These are phyloP conservation scores for Masnerella sp. DNA, from an alignment of 2,888 invertebrate species.

Conservation along the genomic window DNA sequence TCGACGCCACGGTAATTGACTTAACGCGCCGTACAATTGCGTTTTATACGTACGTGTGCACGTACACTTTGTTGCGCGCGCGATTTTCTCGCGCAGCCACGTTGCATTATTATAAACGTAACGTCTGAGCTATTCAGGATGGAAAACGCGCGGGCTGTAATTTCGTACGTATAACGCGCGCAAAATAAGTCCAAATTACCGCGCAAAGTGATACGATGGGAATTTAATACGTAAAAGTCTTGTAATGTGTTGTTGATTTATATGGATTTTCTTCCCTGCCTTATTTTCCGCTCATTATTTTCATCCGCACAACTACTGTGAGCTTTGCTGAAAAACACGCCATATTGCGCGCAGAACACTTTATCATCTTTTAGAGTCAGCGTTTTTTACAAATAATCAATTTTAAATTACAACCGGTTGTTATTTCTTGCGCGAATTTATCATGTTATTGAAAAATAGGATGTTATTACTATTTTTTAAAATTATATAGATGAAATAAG, in stretches of 20 bases:
- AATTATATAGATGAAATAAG: too few relatives aligned
- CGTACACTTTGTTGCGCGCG: slow-evolving; percentile 30
- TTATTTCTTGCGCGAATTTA: too few relatives aligned
- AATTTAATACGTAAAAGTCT: slow-evolving; percentile 51
- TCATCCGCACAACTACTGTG: slow-evolving; percentile 11
- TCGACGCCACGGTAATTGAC: slow-evolving; percentile 57
- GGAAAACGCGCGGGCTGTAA: slow-evolving; percentile 48
- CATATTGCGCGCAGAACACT: neutral
- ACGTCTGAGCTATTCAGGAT: slow-evolving; percentile 40
- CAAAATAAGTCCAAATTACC: slow-evolving; percentile 46
- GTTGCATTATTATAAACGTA: slow-evolving; percentile 44
- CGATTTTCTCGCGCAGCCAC: slow-evolving; percentile 15
- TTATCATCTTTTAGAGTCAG: neutral
- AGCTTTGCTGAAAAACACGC: slow-evolving; percentile 4
- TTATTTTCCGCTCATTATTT: slow-evolving; percentile 41
- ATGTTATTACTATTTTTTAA: too few relatives aligned
- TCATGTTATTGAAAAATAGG: too few relatives aligned
- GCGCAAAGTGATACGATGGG: slow-evolving; percentile 47
- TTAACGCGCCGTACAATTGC: slow-evolving; percentile 55
- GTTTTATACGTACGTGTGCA: slow-evolving; percentile 17
- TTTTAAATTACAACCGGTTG: too few relatives aligned
- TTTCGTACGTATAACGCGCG: slow-evolving; percentile 40
- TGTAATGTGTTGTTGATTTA: slow-evolving; percentile 48
- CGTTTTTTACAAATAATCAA: too few relatives aligned
- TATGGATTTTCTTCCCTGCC: slow-evolving; percentile 32